These are phyloP conservation scores for Mythimna lalbum DNA, from an alignment of 2,888 invertebrate species.

Conservation along the genomic window DNA sequence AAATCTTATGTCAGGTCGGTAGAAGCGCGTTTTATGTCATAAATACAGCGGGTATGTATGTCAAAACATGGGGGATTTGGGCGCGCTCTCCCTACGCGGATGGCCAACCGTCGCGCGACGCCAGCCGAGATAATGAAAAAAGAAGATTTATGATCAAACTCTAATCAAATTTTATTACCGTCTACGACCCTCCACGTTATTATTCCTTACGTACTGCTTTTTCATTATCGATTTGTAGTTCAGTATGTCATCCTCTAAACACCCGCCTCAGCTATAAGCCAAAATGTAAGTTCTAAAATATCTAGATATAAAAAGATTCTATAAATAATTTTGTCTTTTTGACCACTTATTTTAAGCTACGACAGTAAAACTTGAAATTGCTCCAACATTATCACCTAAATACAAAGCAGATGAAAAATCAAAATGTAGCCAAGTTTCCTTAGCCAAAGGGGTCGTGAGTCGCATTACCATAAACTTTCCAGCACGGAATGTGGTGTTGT, in stretches of 20 bases:
- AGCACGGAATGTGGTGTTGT: conserved; percentile 82
- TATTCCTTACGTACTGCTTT: conserved; percentile 72
- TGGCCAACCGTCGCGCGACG: conserved; percentile 75
- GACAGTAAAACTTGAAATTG: conserved; percentile 7
- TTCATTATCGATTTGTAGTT: conserved; percentile 78
- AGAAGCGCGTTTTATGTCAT: conserved; percentile 83
- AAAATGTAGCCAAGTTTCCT: conserved; percentile 82
- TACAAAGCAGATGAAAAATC: conserved; percentile 66
- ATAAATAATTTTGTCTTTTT: background rate
- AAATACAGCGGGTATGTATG: conserved; percentile 87
- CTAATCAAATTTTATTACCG: conserved; percentile 89
- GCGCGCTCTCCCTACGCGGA: conserved; percentile 77
- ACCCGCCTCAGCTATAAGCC: background rate
- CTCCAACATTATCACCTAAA: conserved; percentile 54
- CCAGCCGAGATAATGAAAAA: conserved; percentile 87
- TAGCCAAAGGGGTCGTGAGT: conserved; percentile 84
- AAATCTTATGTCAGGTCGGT: conserved; percentile 86
- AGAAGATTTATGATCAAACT: conserved; percentile 89
- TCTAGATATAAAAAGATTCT: background rate
- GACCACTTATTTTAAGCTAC: background rate
- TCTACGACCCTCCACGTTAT: conserved; percentile 80
- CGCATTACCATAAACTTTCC: conserved; percentile 86
- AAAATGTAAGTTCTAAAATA: background rate
- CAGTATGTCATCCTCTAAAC: conserved; percentile 66
- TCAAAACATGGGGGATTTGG: conserved; percentile 89